A percentile compares a stretch with the other conserved stretches of the same genome.
Evolutionary conservation across 2,113 vertebrate genomes (phyloP).

Genomic region (Spheniscus mendiculus): DNA sequence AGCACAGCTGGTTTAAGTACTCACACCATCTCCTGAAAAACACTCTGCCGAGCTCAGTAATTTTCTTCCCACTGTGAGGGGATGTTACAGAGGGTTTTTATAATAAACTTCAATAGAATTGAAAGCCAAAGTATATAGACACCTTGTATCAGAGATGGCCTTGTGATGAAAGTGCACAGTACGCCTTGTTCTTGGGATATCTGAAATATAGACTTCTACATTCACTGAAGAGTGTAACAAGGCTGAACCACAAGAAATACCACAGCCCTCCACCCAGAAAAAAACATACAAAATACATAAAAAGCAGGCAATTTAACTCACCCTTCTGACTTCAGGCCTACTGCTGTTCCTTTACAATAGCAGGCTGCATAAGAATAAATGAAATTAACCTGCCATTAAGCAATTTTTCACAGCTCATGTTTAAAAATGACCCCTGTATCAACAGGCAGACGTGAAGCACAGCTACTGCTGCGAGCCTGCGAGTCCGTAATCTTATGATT

Average conservation of each 20-base stretch:
- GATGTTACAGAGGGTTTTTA: slow-evolving; percentile 11
- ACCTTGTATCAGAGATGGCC: neutral
- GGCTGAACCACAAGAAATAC: neutral
- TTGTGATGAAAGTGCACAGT: neutral
- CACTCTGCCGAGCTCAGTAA: neutral
- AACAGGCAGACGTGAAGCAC: neutral
- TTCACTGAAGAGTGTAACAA: neutral
- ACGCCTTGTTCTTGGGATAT: neutral
- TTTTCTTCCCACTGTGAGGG: neutral
- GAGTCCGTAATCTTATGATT: neutral
- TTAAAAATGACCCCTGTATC: neutral
- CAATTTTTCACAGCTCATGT: neutral
- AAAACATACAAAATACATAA: neutral
- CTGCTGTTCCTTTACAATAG: neutral
- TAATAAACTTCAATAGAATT: neutral
- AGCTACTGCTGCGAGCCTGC: neutral
- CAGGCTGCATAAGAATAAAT: neutral
- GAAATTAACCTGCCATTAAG: neutral
- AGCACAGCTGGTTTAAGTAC: neutral
- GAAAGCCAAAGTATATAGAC: neutral
- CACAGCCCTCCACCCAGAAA: neutral
- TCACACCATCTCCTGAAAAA: neutral
- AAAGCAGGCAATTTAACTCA: neutral
- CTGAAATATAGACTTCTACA: neutral
- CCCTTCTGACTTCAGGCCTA: neutral